Base-by-base conservation (phyloP, 2,113 vertebrate species). In the Cyanoramphus novaezelandiae region DNA sequence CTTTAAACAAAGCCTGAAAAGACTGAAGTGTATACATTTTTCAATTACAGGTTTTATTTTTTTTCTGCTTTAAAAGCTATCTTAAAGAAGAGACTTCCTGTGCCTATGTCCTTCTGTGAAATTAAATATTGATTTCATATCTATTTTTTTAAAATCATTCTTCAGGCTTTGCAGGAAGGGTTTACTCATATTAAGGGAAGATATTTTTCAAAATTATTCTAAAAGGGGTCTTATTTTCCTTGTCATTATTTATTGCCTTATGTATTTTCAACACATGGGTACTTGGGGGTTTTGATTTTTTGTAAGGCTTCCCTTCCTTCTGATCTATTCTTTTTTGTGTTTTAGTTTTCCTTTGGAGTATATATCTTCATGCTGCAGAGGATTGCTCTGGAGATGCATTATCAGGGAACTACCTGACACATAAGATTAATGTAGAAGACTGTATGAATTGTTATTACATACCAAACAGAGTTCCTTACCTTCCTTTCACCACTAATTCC, bases 371-470 rank as follows among this genome's bases (percentile, higher is more conserved):
- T 29, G 41, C 79, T 71, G 79, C 72, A 88, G 39, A 93, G 43
- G 49, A 86, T 9, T 75, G 64, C 82, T 92, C 68, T 81, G 60
- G 90, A 96, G 91, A 87, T 87, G 77, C 9, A 2, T 16, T 63
- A 88, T 92, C 62, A 90, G 86, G 72, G 81, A 94, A 74, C 57
- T 35, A 92, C 82, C 96, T 95, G 96, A 96, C 88, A 93, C 37
- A 88, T 44, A 80, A 94, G 93, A 97, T 96, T 94, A 95, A 97
- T 81, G 82, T 41, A 89, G 52, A 93, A 79, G 62, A 63, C 60
- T 65, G n/a, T 52, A n/a, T 79, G 87, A 92, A 91, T 93, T 63
- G 82, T 87, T 93, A 78, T 67, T 96, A 94, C 93, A 96, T 94
- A 88, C 87, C 64, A 96, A 95, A 80, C 31, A 86, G 72, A 65